phyloP scores from a whole-genome alignment of 2,888 invertebrate species.

The Habroteleia sp. region DNA sequence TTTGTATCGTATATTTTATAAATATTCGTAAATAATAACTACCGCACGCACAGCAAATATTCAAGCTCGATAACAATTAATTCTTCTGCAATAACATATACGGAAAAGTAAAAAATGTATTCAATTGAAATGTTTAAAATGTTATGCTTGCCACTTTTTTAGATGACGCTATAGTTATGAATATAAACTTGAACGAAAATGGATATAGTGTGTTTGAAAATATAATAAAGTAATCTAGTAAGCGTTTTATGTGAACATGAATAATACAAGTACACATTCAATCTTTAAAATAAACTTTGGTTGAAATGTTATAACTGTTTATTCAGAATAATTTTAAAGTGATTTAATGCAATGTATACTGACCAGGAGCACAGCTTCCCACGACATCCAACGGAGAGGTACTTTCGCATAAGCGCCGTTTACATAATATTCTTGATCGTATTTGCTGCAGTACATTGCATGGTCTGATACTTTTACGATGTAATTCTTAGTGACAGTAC shows the following conservation, averaged over 20 bases:
- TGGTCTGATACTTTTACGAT: slow-evolving; percentile 92
- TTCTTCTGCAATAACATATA: too few species aligned
- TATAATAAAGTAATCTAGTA: not conserved
- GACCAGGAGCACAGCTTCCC: slow-evolving; percentile 92
- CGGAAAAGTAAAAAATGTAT: too few species aligned
- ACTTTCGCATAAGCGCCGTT: slow-evolving; percentile 90
- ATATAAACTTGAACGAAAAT: not conserved
- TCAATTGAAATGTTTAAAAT: too few species aligned
- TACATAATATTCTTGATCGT: slow-evolving; percentile 91
- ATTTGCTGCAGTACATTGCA: slow-evolving; percentile 91
- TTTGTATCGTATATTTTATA: too few species aligned
- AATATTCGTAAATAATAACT: too few species aligned
- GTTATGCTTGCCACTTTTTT: not conserved
- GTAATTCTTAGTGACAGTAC: slow-evolving; percentile 91
- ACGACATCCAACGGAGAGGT: slow-evolving; percentile 96
- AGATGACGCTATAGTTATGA: not conserved
- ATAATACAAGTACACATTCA: slow-evolving; percentile 1
- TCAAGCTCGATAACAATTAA: too few species aligned
- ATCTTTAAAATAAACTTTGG: slow-evolving; percentile 7
- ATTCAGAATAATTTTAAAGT: slow-evolving; percentile 6
- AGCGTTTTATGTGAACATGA: not conserved
- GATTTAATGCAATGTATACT: slow-evolving; percentile 75
- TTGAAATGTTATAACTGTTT: not conserved
- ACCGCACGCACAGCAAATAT: too few species aligned
- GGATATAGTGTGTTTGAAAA: not conserved